phyloP scores from a whole-genome alignment of 2,888 invertebrate species.

The Marronus borbonicus region DNA sequence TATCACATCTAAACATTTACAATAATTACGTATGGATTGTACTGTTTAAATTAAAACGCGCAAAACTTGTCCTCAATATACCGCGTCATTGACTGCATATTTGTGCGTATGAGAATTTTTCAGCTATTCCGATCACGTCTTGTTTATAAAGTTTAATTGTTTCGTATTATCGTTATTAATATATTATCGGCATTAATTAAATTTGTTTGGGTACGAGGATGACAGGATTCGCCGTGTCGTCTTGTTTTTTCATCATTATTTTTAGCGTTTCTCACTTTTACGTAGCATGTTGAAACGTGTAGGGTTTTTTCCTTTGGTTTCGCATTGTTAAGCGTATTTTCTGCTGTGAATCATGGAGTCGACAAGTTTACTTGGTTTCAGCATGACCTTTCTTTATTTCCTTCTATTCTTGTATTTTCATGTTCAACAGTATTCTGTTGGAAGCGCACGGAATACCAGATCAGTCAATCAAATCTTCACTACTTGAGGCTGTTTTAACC shows the following conservation, averaged over 20 bases:
- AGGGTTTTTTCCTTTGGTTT: not conserved
- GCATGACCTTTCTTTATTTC: too few species aligned
- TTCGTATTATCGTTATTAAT: constrained; percentile 44
- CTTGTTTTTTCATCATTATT: constrained; percentile 25
- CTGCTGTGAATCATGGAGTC: too few species aligned
- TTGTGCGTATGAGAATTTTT: constrained; percentile 37
- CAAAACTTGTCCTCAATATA: constrained; percentile 22
- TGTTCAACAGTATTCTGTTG: too few species aligned
- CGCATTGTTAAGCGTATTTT: too few species aligned
- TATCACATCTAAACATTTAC: constrained; percentile 6
- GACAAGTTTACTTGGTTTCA: too few species aligned
- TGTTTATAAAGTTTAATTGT: constrained; percentile 50
- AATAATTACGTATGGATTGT: constrained; percentile 24
- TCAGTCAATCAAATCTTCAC: too few species aligned
- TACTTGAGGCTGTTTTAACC: too few species aligned
- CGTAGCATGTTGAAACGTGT: not conserved
- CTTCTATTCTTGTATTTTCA: too few species aligned
- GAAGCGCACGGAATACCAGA: too few species aligned
- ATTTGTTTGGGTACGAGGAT: constrained; percentile 28
- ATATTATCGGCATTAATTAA: constrained; percentile 43
- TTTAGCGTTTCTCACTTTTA: constrained; percentile 28
- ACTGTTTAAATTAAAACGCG: constrained; percentile 1
- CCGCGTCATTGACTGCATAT: constrained; percentile 11
- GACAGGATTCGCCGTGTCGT: constrained; percentile 8
- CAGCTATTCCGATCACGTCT: constrained; percentile 37